Evolutionary conservation across 2,888 invertebrate genomes (phyloP), one percentile per base, ranked within the genome.

Genomic region (Agrilus biguttatus): DNA sequence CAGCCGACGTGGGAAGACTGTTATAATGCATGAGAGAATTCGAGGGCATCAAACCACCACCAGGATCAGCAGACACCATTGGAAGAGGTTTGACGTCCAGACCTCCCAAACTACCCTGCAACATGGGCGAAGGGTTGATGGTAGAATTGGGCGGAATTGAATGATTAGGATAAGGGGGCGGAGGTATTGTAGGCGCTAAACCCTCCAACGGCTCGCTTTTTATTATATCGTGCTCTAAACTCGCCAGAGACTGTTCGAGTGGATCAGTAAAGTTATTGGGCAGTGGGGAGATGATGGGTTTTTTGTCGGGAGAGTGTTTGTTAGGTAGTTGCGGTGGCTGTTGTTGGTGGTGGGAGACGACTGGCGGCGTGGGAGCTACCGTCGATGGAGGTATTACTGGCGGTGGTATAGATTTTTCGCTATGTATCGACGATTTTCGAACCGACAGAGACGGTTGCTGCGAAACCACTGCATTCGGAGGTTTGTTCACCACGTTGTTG

Each of bases 171-270:
- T 55, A 46, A 10, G 60, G 54, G 50, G 59, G 57, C 39, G 48
- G 52, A 49, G 55, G 51, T 39, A 53, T 47, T 36, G 52, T 53
- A 42, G 51, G 57, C 50, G 46, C 57, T 47, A 54, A 57, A 37
- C 51, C 46, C 45, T 71, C 46, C 70, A 70, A 58, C 47, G 71
- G 69, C 41, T 74, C 73, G 41, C 67, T 72, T 53, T 74, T 76
- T 37, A 57, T 58, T 36, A 74, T 66, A 49, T 72, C 74, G 40
- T 78, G 74, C 63, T 82, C 82, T 51, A 82, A 66, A 53, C 76
- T 80, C 39, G 81, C 81, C 54, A 82, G 67, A 42, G 80, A 78
- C 52, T 80, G 75, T 63, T 82, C 82, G 53, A 82, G 70, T 14
- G 81, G 80, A 62, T 82, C 81, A 44, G 78, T 75, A 58, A 69